Evolutionary conservation across 2,797 vertebrate species (phyloP).

Genomic region (Erithacus rubecula): DNA sequence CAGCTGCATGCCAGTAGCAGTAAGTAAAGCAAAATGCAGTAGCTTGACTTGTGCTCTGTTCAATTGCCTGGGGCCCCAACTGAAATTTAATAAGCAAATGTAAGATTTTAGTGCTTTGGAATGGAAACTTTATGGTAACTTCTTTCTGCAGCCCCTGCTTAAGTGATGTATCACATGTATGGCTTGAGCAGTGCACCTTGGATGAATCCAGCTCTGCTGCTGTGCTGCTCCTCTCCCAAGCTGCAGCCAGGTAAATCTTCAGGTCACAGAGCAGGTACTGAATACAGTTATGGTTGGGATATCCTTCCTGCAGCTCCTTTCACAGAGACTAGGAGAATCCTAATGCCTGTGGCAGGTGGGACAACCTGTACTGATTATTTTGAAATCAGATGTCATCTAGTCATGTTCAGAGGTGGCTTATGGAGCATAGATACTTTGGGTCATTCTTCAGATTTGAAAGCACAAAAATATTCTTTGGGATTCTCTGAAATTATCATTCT

Average conservation of each 20-base stretch:
- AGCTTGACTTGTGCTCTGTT: not conserved
- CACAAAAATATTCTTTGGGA: not conserved
- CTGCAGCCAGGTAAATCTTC: not conserved
- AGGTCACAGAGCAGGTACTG: not conserved
- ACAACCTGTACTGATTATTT: not conserved
- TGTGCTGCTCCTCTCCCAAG: not conserved
- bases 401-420: not conserved
- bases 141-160: slow-evolving; percentile 1
- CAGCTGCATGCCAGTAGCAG: not conserved
- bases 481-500: not conserved
- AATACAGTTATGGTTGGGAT: not conserved
- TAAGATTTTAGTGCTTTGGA: slow-evolving; percentile 54
- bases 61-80: not conserved
- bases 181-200: not conserved
- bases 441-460: not conserved
- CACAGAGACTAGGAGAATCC: not conserved
- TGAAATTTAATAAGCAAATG: slow-evolving; percentile 66
- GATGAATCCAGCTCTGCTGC: not conserved
- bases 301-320: not conserved
- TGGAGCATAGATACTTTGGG: not conserved
- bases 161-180: not conserved
- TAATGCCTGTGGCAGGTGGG: not conserved
- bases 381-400: not conserved
- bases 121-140: slow-evolving; percentile 31
- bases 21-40: slow-evolving; percentile 29